phyloP scores from a whole-genome alignment of 2,888 invertebrate genomes.

The Chymomyza fuscimana region DNA sequence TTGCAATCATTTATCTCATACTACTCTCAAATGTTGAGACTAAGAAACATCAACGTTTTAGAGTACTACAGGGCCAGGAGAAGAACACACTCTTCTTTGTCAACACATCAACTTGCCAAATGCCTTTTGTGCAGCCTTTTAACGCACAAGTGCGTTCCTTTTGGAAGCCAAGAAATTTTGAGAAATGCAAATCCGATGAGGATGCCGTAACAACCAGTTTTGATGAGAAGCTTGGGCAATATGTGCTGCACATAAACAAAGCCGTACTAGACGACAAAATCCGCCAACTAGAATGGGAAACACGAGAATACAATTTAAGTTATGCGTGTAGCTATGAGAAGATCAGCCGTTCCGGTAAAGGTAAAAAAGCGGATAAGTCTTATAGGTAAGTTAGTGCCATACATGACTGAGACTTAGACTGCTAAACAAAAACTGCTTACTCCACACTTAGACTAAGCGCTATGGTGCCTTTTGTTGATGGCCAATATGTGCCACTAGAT shows the following conservation, averaged over 20 bases:
- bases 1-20: too few species aligned
- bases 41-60: too few species aligned
- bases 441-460: neutral
- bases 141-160: neutral
- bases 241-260: slow-evolving; percentile 27
- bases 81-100: neutral
- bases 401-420: neutral
- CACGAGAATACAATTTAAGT: neutral
- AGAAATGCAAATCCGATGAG: slow-evolving; percentile 1
- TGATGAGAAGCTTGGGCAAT: slow-evolving; percentile 29
- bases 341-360: neutral
- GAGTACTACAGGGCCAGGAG: neutral
- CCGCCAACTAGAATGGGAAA: neutral
- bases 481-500: neutral
- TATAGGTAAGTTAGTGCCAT: neutral
- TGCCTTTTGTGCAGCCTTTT: neutral
- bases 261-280: slow-evolving; percentile 32
- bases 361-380: neutral
- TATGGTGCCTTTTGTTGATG: slow-evolving; percentile 9
- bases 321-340: slow-evolving; percentile 13
- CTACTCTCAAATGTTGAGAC: too few species aligned
- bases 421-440: neutral
- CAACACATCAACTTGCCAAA: neutral
- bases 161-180: neutral
- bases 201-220: slow-evolving; percentile 20